Evolutionary conservation across 2,888 invertebrate species (phyloP), one percentile per base, ranked within the genome.

Genomic region (Alloscopus bannaensis): DNA sequence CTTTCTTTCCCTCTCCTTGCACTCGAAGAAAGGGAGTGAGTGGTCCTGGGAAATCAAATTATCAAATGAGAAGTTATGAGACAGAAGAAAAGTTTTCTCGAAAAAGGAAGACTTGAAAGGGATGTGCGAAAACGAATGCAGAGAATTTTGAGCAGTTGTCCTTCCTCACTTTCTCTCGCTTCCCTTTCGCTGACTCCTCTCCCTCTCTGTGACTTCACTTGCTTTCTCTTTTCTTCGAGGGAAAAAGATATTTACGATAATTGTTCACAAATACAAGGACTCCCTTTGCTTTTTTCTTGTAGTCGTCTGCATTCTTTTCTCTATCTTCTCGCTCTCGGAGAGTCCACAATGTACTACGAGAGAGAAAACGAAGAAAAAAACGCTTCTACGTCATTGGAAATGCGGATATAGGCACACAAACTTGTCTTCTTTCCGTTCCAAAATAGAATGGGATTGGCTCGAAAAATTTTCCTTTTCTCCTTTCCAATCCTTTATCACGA

Each of bases 191-290:
- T n/a, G n/a, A n/a, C n/a, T n/a, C n/a, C n/a, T n/a, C n/a, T n/a
- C n/a, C n/a, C n/a, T n/a, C n/a, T n/a, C n/a, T n/a, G n/a, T n/a
- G n/a, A n/a, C n/a, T n/a, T n/a, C n/a, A n/a, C n/a, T n/a, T n/a
- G n/a, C n/a, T n/a, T n/a, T n/a, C n/a, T n/a, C n/a, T n/a, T n/a
- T n/a, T n/a, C n/a, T n/a, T n/a, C n/a, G n/a, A n/a, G n/a, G n/a
- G n/a, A 78, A 69, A 79, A 83, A 62, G 84, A 84, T 85, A 85
- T 85, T 85, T 85, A 85, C 84, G 85, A 84, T 84, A 84, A 84
- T 86, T 86, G 84, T 84, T 85, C 82, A 66, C 84, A 84, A 85
- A 83, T 83, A 81, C 77, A 81, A 83, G 76, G 79, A 40, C 68
- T 78, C 71, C 72, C 76, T 52, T 66, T 72, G n/a, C n/a, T n/a